Evolutionary conservation across 2,797 vertebrate genomes (phyloP).

Genomic region (Spondyliosoma cantharus): DNA sequence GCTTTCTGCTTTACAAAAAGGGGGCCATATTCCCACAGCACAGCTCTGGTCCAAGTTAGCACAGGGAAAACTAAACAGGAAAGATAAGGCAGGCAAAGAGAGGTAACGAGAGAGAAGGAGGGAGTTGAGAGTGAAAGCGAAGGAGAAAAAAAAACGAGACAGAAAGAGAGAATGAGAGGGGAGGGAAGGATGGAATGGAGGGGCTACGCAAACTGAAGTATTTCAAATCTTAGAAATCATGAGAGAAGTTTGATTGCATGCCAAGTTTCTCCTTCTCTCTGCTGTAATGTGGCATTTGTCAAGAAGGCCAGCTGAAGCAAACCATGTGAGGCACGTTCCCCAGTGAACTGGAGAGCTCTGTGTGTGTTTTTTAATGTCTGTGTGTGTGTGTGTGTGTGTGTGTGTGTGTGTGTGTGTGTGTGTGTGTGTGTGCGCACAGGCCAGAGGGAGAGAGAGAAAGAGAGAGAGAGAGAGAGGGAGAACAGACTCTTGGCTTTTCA

Average conservation of each 20-base stretch:
- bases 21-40: conserved; percentile 63
- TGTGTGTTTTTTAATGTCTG: conserved; percentile 47
- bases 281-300: conserved; percentile 84
- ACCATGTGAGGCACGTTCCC: conserved; percentile 77
- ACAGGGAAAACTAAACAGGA: conserved; percentile 66
- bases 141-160: conserved; percentile 19
- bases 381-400: conserved; percentile 46
- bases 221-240: conserved; percentile 83
- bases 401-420: conserved; percentile 40
- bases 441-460: conserved; percentile 30
- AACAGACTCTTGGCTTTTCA: conserved; percentile 76
- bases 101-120: conserved; percentile 47
- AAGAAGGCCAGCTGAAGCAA: conserved; percentile 81
- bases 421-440: conserved; percentile 27
- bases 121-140: conserved; percentile 23
- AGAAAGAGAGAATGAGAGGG: conserved; percentile 40
- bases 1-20: conserved; percentile 61
- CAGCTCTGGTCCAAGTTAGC: conserved; percentile 70
- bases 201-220: conserved; percentile 75
- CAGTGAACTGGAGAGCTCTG: conserved; percentile 58
- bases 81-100: conserved; percentile 67
- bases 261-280: conserved; percentile 78
- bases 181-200: conserved; percentile 44
- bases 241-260: conserved; percentile 83
- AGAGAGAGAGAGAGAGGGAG: conserved; percentile 61